A percentile compares a stretch with the other conserved stretches of the same genome.
These are phyloP conservation scores for Bufotes viridis DNA, from an alignment of 2,797 vertebrate genomes.

Conservation along the genomic window DNA sequence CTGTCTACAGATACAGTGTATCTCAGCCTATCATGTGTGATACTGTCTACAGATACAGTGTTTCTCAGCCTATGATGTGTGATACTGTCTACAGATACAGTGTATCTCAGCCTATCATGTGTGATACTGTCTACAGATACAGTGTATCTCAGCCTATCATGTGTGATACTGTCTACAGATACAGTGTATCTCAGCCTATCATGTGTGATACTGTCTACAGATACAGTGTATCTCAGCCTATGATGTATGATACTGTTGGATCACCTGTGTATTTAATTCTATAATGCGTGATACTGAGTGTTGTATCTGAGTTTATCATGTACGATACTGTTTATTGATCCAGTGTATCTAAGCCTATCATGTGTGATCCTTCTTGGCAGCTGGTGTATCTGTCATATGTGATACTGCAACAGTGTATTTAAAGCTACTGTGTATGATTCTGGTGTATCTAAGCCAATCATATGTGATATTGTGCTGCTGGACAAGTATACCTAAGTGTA, in stretches of 20 bases:
- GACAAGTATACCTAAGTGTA: neutral
- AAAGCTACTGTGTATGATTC: neutral
- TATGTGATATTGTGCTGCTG: neutral
- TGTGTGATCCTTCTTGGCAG: no score
- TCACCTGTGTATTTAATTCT: neutral
- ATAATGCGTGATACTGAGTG: neutral
- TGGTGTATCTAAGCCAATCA: neutral
- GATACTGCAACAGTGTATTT: neutral
- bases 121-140: neutral
- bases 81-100: neutral
- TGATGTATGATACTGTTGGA: no score
- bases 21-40: neutral
- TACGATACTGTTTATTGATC: no score
- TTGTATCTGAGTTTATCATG: no score
- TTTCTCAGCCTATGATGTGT: neutral
- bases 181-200: neutral
- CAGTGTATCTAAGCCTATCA: no score
- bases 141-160: neutral
- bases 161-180: neutral
- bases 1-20: neutral
- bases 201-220: no score
- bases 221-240: neutral
- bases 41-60: no score
- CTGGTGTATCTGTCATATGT: neutral
- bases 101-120: neutral